Evolutionary conservation across 1,140 invertebrate genomes (phyloP).

Genomic region (Dendroctonus ponderosae): DNA sequence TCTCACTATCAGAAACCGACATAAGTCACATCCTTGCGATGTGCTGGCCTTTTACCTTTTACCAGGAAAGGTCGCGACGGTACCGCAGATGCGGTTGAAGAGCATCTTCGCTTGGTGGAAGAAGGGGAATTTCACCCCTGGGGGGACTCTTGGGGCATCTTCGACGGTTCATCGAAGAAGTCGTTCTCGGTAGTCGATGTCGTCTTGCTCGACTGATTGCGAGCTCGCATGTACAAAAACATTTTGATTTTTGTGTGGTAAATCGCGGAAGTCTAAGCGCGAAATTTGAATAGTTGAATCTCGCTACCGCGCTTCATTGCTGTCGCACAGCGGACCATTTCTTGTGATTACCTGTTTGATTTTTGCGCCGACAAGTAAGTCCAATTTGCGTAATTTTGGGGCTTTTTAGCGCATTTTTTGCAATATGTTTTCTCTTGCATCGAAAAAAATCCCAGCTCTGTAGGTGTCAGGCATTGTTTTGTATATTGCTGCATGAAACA

Average conservation of each 20-base stretch:
- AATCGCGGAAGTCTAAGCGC: neutral
- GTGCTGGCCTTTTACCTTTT: conserved; percentile 26
- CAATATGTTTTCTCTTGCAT: too few species aligned
- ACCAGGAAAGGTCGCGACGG: conserved; percentile 23
- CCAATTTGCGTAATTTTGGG: too few species aligned
- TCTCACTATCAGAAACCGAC: conserved; percentile 20
- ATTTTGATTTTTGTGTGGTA: neutral
- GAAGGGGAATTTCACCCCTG: conserved; percentile 9
- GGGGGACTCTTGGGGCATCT: conserved; percentile 21
- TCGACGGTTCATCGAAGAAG: conserved; percentile 29
- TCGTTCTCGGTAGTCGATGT: conserved; percentile 22
- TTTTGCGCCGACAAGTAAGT: too few species aligned
- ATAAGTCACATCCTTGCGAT: conserved; percentile 16
- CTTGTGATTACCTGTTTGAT: too few species aligned
- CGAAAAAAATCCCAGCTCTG: too few species aligned
- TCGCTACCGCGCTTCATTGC: too few species aligned
- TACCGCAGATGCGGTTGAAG: conserved; percentile 8
- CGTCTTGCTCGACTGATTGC: conserved; percentile 30
- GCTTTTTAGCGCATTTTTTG: too few species aligned
- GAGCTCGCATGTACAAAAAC: conserved; percentile 11
- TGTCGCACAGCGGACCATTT: too few species aligned
- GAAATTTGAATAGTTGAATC: neutral
- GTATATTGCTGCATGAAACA: too few species aligned
- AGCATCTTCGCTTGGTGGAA: conserved; percentile 15
- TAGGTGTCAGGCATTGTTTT: too few species aligned